phyloP scores from a whole-genome alignment of 2,797 vertebrate species.

The Hybognathus amarus region DNA sequence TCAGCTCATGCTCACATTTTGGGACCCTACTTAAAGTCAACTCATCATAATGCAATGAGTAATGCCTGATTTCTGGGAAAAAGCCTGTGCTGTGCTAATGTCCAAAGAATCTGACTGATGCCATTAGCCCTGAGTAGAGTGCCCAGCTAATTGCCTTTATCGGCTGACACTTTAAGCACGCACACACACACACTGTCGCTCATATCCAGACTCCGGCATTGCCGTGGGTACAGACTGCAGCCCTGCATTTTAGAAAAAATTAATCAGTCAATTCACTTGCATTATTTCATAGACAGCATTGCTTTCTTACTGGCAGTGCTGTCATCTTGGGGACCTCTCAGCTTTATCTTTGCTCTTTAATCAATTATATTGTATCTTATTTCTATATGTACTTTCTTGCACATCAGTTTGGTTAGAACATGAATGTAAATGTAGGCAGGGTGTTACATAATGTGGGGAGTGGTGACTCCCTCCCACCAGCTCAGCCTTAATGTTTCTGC shows the following conservation, averaged over 20 bases:
- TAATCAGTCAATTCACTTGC: slow-evolving; percentile 31
- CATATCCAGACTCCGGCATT: slow-evolving; percentile 4
- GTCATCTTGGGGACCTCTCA: neutral
- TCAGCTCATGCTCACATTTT: neutral
- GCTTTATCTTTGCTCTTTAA: slow-evolving; percentile 17
- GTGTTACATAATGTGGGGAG: slow-evolving; percentile 21
- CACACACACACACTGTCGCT: slow-evolving; percentile 8
- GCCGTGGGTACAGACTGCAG: slow-evolving; percentile 32
- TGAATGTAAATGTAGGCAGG: slow-evolving; percentile 11
- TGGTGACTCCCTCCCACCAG: neutral
- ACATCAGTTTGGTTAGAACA: slow-evolving; percentile 7
- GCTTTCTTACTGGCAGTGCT: neutral
- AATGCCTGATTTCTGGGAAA: slow-evolving; percentile 8
- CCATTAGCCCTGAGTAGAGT: slow-evolving; percentile 21
- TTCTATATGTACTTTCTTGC: slow-evolving; percentile 5
- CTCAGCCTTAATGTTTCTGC: neutral
- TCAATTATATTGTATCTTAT: neutral
- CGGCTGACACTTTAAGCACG: slow-evolving; percentile 17
- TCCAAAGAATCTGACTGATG: slow-evolving; percentile 15
- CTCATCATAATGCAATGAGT: neutral
- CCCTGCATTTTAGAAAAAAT: slow-evolving; percentile 34
- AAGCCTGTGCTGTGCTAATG: neutral
- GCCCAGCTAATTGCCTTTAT: slow-evolving; percentile 42
- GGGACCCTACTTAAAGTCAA: neutral
- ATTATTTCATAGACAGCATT: neutral